Evolutionary conservation across 1,140 invertebrate species (phyloP).

Genomic region (Papilio glaucus): DNA sequence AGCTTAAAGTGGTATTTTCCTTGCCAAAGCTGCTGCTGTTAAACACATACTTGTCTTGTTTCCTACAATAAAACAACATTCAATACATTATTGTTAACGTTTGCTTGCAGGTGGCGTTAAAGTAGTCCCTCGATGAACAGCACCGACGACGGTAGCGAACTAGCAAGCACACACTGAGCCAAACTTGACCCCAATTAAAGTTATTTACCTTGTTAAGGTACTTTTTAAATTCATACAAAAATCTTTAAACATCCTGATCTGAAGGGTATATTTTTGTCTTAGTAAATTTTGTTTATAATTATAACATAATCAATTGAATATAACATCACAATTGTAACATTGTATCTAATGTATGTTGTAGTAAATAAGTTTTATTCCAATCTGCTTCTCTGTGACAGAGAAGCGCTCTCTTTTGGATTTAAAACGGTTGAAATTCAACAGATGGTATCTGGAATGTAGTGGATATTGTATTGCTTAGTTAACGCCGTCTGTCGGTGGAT

Average conservation of each 20-base stretch:
- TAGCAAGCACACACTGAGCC: background rate
- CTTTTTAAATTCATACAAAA: background rate
- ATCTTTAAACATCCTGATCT: background rate
- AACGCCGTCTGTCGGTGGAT: slow-evolving; percentile 45
- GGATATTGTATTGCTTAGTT: background rate
- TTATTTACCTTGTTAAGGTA: background rate
- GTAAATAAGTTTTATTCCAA: slow-evolving; percentile 32
- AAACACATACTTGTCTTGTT: too few species aligned
- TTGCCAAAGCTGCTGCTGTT: too few species aligned
- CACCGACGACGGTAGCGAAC: slow-evolving; percentile 41
- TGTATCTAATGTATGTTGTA: slow-evolving; percentile 28
- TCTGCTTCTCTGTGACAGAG: slow-evolving; percentile 31
- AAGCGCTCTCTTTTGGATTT: slow-evolving; percentile 27
- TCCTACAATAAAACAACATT: too few species aligned
- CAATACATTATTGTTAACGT: too few species aligned
- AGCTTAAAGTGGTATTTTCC: too few species aligned
- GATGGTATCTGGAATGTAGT: background rate
- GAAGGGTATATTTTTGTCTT: background rate
- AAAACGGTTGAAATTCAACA: background rate
- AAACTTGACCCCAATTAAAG: background rate
- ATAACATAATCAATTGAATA: background rate
- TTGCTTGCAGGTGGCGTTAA: slow-evolving; percentile 54
- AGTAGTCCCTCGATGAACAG: slow-evolving; percentile 20
- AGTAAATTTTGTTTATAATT: background rate
- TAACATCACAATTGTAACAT: slow-evolving; percentile 8